These are phyloP conservation scores for Ophonus ardosiacus DNA, from an alignment of 2,888 invertebrate species.

Conservation along the genomic window DNA sequence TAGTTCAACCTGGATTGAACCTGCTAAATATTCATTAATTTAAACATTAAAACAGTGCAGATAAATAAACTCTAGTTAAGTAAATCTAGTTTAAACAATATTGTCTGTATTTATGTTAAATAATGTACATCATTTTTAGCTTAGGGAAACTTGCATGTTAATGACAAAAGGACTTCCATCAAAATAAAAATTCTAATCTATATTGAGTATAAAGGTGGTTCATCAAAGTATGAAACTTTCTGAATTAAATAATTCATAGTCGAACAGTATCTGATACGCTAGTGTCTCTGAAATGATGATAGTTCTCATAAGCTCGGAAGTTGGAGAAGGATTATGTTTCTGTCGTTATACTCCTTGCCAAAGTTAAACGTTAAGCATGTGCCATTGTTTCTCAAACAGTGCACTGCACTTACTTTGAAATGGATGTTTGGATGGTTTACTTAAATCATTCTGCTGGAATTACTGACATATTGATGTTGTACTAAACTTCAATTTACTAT, in stretches of 20 bases:
- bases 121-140: not conserved
- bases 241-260: conserved; percentile 47
- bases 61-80: no score
- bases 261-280: conserved; percentile 35
- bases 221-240: conserved; percentile 37
- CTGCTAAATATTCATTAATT: no score
- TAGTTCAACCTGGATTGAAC: no score
- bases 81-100: no score
- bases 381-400: conserved; percentile 43
- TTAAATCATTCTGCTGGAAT: not conserved
- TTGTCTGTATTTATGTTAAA: no score
- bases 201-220: not conserved
- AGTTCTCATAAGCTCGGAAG: conserved; percentile 34
- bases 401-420: not conserved
- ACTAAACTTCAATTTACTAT: not conserved
- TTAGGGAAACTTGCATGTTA: not conserved
- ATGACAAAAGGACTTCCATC: not conserved
- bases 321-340: conserved; percentile 34
- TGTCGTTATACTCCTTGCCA: conserved; percentile 33
- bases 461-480: not conserved
- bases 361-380: conserved; percentile 18
- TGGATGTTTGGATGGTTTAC: not conserved
- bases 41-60: no score
- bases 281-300: conserved; percentile 34
- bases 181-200: not conserved